Evolutionary conservation across 2,113 vertebrate species (phyloP).

Genomic region (Pholis gunnellus): DNA sequence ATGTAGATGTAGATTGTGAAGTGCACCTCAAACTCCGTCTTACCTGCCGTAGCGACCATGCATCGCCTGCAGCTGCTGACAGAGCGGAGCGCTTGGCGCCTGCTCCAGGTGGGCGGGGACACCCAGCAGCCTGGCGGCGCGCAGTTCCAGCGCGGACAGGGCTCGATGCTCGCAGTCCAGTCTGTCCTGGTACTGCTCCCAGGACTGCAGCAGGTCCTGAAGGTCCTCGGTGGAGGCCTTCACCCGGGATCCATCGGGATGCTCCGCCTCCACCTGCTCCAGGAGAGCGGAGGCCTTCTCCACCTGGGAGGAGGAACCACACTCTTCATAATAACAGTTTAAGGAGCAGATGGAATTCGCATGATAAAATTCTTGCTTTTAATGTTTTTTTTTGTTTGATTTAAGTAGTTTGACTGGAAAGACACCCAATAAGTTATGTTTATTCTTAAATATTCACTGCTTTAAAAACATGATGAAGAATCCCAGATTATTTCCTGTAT

Average conservation of each 20-base stretch:
- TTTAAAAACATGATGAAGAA: too few relatives aligned
- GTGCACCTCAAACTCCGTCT: slow-evolving; percentile 35
- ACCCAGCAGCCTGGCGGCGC: slow-evolving; percentile 81
- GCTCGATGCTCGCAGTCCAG: slow-evolving; percentile 88
- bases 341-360: neutral
- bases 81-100: slow-evolving; percentile 74
- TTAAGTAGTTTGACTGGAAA: neutral
- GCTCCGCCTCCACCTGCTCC: slow-evolving; percentile 89
- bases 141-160: slow-evolving; percentile 86
- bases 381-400: neutral
- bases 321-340: neutral
- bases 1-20: neutral
- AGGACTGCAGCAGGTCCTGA: slow-evolving; percentile 81
- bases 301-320: slow-evolving; percentile 80
- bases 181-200: slow-evolving; percentile 85
- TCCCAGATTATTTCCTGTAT: neutral
- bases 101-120: slow-evolving; percentile 75
- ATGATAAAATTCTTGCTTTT: neutral
- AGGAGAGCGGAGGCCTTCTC: slow-evolving; percentile 87
- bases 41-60: slow-evolving; percentile 87
- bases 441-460: too few relatives aligned
- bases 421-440: too few relatives aligned
- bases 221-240: slow-evolving; percentile 84
- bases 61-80: slow-evolving; percentile 87
- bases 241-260: slow-evolving; percentile 80